Evolutionary conservation across 1,140 invertebrate genomes (phyloP), one percentile per base, ranked within the genome.

Genomic region (Tenebrio molitor): DNA sequence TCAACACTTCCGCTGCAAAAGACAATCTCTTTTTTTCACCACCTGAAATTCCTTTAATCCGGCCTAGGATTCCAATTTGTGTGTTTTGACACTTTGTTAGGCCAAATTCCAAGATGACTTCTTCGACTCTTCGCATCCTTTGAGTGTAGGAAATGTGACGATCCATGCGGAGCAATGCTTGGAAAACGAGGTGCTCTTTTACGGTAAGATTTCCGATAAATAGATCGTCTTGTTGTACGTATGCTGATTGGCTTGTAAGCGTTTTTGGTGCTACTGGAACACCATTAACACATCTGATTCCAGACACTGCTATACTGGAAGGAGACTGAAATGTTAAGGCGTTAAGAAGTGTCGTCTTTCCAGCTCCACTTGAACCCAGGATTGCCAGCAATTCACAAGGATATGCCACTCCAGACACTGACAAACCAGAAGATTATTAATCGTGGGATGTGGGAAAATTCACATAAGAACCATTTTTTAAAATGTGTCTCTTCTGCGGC

Each of bases 21-120:
- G 96, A 92, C n/a, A 99, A 84, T 75, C 97, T 88, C 83, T 97
- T 98, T 86, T 92, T 93, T 85, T 99, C 97, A 0, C 97, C 97
- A 12, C 97, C 97, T 0, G 96, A 98, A 21, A 99, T 92, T 0
- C 97, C 96, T 85, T 97, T 97, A 0, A 95, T 84, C 46, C 91
- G 84, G 0, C 95, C 95, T 0, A 93, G 90, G 71, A 93, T 89
- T 1, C 95, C 96, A 74, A 98, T 98, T 8, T 93, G 86, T 10
- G 95, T 97, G 74, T 96, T 90, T 84, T 91, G 89, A 81, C 95
- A 97, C 85, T 95, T 96, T 44, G 86, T 89, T 46, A 99, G 84
- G 3, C 93, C 92, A 63, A 98, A 84, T 93, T 97, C 94, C 58
- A 88, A 84, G 66, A 98, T 94, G 16, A 98, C 95, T 85, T 97